Evolutionary conservation across 2,797 vertebrate species (phyloP).

Genomic region (Clamator glandarius): DNA sequence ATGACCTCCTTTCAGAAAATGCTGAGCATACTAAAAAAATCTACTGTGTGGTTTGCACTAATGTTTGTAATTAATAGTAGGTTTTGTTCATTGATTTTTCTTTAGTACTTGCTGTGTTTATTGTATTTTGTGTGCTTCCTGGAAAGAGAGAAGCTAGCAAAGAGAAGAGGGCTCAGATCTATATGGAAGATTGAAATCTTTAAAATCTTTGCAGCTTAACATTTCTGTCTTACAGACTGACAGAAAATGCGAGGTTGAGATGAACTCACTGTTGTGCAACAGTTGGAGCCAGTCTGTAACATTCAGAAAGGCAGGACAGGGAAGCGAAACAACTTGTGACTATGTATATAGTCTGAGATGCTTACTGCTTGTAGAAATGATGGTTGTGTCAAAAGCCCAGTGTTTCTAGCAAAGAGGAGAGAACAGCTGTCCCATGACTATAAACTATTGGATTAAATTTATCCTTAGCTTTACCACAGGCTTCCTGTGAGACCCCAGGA

Average conservation of each 20-base stretch:
- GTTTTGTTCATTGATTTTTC: not conserved
- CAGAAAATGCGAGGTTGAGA: not conserved
- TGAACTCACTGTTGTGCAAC: not conserved
- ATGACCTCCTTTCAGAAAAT: not conserved
- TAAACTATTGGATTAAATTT: not conserved
- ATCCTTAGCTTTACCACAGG: not conserved
- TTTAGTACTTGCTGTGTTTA: conserved; percentile 12
- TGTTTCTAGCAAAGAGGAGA: not conserved
- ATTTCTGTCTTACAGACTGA: not conserved
- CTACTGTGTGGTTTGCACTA: conserved; percentile 67
- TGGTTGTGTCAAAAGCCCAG: not conserved
- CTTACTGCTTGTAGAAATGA: not conserved
- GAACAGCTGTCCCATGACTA: not conserved
- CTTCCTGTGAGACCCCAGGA: not conserved
- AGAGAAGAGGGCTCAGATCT: not conserved
- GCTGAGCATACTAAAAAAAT: conserved; percentile 12
- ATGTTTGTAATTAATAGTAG: conserved; percentile 43
- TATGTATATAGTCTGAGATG: not conserved
- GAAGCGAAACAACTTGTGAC: not conserved
- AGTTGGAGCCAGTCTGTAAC: not conserved
- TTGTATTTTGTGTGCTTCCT: not conserved
- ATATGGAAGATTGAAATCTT: not conserved
- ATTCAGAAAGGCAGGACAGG: not conserved
- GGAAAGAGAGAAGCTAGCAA: not conserved
- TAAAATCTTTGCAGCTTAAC: not conserved